These are phyloP conservation scores for Drosophila engyochracea DNA, from an alignment of 2,888 invertebrate species.

Conservation along the genomic window DNA sequence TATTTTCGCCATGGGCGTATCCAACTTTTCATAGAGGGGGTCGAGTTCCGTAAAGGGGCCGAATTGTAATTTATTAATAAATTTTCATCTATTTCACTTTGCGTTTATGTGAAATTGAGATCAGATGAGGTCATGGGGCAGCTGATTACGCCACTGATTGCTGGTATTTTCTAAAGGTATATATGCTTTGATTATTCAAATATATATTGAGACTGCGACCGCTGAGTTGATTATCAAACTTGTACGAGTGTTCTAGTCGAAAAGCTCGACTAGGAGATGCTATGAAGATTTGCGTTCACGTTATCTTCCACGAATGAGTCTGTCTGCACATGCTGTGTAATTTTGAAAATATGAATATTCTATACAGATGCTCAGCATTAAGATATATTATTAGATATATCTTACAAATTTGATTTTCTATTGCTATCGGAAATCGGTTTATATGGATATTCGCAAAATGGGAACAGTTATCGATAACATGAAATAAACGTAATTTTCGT, in stretches of 20 bases:
- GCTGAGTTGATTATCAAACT: conserved; percentile 58
- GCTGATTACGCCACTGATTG: background rate
- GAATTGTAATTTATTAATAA: background rate
- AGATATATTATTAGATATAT: background rate
- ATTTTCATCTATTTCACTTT: background rate
- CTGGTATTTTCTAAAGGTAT: background rate
- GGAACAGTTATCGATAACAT: too few relatives aligned
- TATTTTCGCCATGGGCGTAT: background rate
- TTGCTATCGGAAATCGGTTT: background rate
- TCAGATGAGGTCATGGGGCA: background rate
- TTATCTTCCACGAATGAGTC: background rate
- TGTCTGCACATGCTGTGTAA: background rate
- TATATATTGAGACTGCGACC: conserved; percentile 7
- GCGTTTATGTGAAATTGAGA: background rate
- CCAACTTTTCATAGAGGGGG: background rate
- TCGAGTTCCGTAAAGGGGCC: background rate
- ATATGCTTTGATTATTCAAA: background rate
- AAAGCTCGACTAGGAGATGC: background rate
- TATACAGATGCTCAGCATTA: background rate
- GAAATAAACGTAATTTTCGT: background rate
- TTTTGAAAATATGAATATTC: background rate
- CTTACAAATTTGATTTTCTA: background rate
- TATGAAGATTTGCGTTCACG: background rate
- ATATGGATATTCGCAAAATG: too few relatives aligned
- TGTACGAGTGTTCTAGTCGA: background rate